phyloP scores from a whole-genome alignment of 2,888 invertebrate species.

The Gibbula magus region DNA sequence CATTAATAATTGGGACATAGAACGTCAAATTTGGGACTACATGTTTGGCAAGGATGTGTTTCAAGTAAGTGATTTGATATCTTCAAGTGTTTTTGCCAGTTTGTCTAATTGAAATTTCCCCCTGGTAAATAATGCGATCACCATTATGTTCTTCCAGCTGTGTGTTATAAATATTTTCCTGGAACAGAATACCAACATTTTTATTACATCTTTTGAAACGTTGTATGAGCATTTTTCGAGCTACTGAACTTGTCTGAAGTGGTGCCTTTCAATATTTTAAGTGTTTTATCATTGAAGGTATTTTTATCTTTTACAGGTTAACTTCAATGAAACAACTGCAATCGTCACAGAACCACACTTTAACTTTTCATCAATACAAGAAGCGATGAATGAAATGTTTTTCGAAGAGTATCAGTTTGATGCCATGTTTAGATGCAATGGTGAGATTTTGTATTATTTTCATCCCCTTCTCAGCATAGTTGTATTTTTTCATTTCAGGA shows the following conservation, averaged over 20 bases:
- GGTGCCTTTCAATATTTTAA: too few relatives aligned
- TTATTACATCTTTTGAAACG: too few relatives aligned
- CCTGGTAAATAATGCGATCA: too few relatives aligned
- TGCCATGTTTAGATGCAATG: conserved; percentile 85
- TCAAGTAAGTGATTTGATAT: conserved; percentile 79
- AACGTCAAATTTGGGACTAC: conserved; percentile 96
- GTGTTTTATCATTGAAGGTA: too few relatives aligned
- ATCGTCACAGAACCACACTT: conserved; percentile 95
- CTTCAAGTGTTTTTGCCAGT: not conserved
- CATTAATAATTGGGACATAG: conserved; percentile 95
- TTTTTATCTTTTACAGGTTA: conserved; percentile 61
- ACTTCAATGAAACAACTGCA: conserved; percentile 82
- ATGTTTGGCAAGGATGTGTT: conserved; percentile 91
- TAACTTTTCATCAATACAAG: conserved; percentile 93
- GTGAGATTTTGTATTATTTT: conserved; percentile 62
- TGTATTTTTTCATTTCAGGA: too few relatives aligned
- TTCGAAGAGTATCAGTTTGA: conserved; percentile 98
- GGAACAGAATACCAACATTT: too few relatives aligned
- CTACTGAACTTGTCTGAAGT: too few relatives aligned
- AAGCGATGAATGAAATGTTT: conserved; percentile 95
- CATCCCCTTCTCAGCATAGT: too few relatives aligned
- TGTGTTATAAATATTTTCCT: too few relatives aligned
- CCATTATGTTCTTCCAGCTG: too few relatives aligned
- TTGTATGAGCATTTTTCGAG: too few relatives aligned
- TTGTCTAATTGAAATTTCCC: too few relatives aligned